A percentile compares a stretch with the other conserved stretches of the same genome.
Evolutionary conservation across 2,797 vertebrate species (phyloP).

Genomic region (Pantherophis alleghaniensis): DNA sequence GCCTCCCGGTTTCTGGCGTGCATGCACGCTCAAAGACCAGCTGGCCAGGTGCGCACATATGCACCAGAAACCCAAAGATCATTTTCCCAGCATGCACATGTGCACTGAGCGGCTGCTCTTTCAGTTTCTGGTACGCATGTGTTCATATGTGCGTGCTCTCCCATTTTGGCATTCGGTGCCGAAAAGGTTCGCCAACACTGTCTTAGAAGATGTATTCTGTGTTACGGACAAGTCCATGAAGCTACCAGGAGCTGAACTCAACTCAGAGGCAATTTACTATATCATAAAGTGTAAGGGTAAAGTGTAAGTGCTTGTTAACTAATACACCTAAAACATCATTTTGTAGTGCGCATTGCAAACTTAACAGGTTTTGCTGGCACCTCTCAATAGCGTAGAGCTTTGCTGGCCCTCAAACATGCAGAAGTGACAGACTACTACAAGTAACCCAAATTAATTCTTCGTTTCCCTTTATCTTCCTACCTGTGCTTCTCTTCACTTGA

Average conservation of each 20-base stretch:
- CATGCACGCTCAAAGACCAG: too few relatives aligned
- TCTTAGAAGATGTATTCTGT: not conserved
- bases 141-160: too few relatives aligned
- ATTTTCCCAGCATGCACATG: too few relatives aligned
- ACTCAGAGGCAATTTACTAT: not conserved
- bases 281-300: conserved; percentile 20
- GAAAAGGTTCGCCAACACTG: too few relatives aligned
- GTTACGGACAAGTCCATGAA: not conserved
- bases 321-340: conserved; percentile 26
- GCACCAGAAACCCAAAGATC: too few relatives aligned
- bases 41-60: accelerated
- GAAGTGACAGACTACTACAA: conserved; percentile 18
- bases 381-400: not conserved
- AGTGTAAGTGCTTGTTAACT: conserved; percentile 42
- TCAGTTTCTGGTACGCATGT: too few relatives aligned
- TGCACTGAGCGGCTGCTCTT: too few relatives aligned
- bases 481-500: not conserved
- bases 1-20: too few relatives aligned
- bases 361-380: conserved; percentile 30
- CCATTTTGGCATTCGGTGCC: too few relatives aligned
- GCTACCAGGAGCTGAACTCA: not conserved
- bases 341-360: not conserved
- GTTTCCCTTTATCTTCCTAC: conserved; percentile 20
- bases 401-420: not conserved
- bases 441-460: not conserved